phyloP scores from a whole-genome alignment of 2,113 vertebrate species.

The Charadrius vociferus region DNA sequence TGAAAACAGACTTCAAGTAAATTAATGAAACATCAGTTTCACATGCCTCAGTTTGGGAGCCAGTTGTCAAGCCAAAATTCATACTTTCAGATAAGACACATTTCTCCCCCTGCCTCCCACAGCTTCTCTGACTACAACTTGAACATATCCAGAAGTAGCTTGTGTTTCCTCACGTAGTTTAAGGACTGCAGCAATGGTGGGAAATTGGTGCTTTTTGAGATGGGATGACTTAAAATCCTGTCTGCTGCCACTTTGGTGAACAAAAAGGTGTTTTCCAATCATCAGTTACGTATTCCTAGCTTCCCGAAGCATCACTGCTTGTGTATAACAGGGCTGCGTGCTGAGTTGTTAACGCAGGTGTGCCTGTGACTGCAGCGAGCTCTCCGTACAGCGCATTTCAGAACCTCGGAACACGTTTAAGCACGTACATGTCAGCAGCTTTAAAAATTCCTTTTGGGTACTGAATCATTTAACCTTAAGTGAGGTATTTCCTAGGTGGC shows the following conservation, averaged over 20 bases:
- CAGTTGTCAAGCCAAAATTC: neutral
- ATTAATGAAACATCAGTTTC: neutral
- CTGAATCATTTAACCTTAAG: neutral
- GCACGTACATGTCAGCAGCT: neutral
- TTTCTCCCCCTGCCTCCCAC: neutral
- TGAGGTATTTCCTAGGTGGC: neutral
- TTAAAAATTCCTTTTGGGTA: neutral
- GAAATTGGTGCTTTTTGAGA: neutral
- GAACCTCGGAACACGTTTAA: neutral
- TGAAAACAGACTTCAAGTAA: neutral
- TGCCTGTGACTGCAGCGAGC: neutral
- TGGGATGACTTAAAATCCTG: neutral
- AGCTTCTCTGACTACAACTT: neutral
- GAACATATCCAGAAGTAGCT: neutral
- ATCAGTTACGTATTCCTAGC: neutral
- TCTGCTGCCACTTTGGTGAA: neutral
- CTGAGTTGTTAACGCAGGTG: neutral
- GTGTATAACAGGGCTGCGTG: fast-evolving
- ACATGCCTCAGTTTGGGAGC: neutral
- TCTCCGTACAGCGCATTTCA: neutral
- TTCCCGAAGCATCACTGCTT: neutral
- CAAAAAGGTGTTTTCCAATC: neutral
- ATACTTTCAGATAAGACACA: neutral
- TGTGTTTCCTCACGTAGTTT: neutral
- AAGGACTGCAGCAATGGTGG: neutral